phyloP scores from a whole-genome alignment of 2,797 vertebrate species.

The Coranthus polyacanthus region DNA sequence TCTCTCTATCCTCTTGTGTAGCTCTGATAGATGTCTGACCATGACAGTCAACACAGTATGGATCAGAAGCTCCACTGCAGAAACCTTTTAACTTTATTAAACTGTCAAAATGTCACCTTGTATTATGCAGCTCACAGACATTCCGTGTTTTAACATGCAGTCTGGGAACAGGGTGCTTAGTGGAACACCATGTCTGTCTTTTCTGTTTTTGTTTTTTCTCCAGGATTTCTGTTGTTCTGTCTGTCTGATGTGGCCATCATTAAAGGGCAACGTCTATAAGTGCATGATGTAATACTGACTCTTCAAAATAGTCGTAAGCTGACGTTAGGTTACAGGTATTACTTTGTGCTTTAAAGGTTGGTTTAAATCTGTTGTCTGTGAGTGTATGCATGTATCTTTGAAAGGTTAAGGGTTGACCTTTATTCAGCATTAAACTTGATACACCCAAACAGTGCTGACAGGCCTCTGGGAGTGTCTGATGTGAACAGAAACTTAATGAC shows the following conservation, averaged over 20 bases:
- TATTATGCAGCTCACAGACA: conserved; percentile 33
- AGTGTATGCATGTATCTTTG: conserved; percentile 3
- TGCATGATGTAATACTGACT: not conserved
- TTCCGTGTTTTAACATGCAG: not conserved
- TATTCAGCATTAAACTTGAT: conserved; percentile 11
- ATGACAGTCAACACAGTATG: not conserved
- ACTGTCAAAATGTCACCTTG: conserved; percentile 7
- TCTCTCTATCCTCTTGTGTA: not conserved
- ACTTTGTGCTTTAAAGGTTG: not conserved
- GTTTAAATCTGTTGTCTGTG: not conserved
- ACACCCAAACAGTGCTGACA: conserved; percentile 5
- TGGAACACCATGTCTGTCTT: not conserved
- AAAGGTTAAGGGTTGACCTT: conserved; percentile 25
- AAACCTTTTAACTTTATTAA: conserved; percentile 48
- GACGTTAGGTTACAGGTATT: not conserved
- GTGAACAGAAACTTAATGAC: conserved; percentile 16
- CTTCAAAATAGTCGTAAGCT: not conserved
- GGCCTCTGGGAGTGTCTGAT: conserved; percentile 12
- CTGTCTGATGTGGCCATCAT: not conserved
- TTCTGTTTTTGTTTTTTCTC: not conserved
- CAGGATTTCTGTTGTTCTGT: not conserved
- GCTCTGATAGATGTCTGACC: conserved; percentile 34
- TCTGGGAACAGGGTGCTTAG: not conserved
- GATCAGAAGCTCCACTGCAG: conserved; percentile 13
- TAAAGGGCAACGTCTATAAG: not conserved